Evolutionary conservation across 2,888 invertebrate genomes (phyloP), one percentile per base, ranked within the genome.

Genomic region (Apodemia hepburni): DNA sequence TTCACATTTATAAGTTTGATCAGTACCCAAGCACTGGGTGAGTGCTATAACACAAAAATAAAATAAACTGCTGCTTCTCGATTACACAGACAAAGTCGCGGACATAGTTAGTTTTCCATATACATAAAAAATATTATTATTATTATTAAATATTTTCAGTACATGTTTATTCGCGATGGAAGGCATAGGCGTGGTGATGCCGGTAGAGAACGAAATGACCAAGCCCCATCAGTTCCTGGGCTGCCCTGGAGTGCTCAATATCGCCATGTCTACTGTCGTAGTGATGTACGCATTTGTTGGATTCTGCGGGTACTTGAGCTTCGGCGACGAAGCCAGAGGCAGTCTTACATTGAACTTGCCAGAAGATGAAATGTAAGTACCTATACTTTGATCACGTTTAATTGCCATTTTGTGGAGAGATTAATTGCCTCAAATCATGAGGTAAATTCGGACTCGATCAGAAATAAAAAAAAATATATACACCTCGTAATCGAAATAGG

Each of bases 131-230:
- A n/a, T n/a, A n/a, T n/a, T n/a, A n/a, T n/a, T n/a, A n/a, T n/a
- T n/a, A n/a, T n/a, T n/a, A n/a, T n/a, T n/a, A n/a, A n/a, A 11
- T 38, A 38, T 62, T 76, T 76, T 5, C 79, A 93, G 98, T 61
- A 99, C 98, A 5, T 97, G 98, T 17, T 95, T 99, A 61, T 99
- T 98, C 82, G 98, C 99, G 0, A 98, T 99, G 94, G 99, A 99
- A 87, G 98, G 97, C 47, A 98, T 99, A 69, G 97, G 97, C 60
- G 96, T 96, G 62, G 96, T 98, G 42, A 95, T 99, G 93, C 98
- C 98, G 0, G 94, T 99, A 22, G 98, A 98, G 86, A 98, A 98
- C 80, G 96, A 96, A 61, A 98, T 99, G 98, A 92, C 92, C 66
- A 95, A 95, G 64, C 97, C 97, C 0, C 92, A 94, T 38, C 95